phyloP scores from a whole-genome alignment of 2,888 invertebrate genomes.

The Agriotes lineatus region DNA sequence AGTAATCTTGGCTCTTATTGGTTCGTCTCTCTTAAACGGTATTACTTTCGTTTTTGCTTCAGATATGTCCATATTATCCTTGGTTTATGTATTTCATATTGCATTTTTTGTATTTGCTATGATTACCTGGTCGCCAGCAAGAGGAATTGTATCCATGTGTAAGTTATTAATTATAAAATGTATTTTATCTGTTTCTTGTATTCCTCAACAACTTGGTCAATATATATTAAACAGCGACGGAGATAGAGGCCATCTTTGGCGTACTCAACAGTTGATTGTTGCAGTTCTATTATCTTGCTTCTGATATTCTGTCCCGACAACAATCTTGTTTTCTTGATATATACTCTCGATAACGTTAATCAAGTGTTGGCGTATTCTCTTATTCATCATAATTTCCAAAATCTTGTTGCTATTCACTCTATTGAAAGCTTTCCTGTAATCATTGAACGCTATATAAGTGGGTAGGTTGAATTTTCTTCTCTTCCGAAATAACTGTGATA shows the following conservation, averaged over 20 bases:
- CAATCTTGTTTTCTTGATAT: background rate
- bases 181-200: background rate
- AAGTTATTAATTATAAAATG: background rate
- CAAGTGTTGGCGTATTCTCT: background rate
- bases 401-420: background rate
- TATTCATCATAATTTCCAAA: background rate
- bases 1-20: background rate
- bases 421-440: slow-evolving; percentile 1
- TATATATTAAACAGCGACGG: too few relatives aligned
- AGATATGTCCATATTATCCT: background rate
- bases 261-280: too few relatives aligned
- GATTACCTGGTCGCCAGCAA: background rate
- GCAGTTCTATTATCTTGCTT: background rate
- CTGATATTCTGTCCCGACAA: too few relatives aligned
- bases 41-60: background rate
- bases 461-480: slow-evolving; percentile 6
- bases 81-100: background rate
- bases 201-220: background rate
- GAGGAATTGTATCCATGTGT: background rate
- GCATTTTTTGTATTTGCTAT: background rate
- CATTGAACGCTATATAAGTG: background rate
- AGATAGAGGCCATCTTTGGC: too few relatives aligned
- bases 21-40: background rate
- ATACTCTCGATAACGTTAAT: background rate
- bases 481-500: background rate